Evolutionary conservation across 2,797 vertebrate species (phyloP), one percentile per base, ranked within the genome.

Genomic region (Chelmon rostratus): DNA sequence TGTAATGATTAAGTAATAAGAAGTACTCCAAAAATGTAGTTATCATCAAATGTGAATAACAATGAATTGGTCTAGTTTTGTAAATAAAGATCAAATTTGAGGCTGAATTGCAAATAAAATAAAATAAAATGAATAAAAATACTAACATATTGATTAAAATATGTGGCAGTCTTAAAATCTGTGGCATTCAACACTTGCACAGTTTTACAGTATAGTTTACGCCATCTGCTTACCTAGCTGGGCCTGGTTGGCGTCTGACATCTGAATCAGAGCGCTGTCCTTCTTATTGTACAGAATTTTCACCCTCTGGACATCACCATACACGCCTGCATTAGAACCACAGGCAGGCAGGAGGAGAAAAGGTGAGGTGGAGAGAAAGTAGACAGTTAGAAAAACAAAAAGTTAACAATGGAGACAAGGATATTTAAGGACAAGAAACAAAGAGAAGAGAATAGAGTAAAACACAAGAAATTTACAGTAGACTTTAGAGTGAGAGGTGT

Each of bases 261-360:
- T 98, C 95, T 99, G 98, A 93, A 99, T 98, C 82, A 99, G 96
- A 83, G 98, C 97, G 92, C 98, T 98, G 96, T 99, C 98, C 94
- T 99, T 99, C 96, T 99, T 99, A 95, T 99, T 99, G 96, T 98
- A 99, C 62, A 99, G 96, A 90, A 99, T 99, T 95, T 99, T 99
- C 96, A 99, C 98, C 78, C 98, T 97, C 93, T 99, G 98, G 94
- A 97, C 97, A 94, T 98, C 97, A 70, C 98, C 98, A 83, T 99
- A 99, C 89, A 99, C 98, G 90, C 98, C 98, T 99, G 94, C 86
- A 93, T 96, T 89, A 93, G 94, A 95, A 95, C 94, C 86, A 76
- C 85, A 93, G 86, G 90, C 89, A 91, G 89, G 92, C 92, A 93
- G 94, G 93, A 92, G 95, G 91, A 89, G 90, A 87, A 85, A 42